phyloP scores from a whole-genome alignment of 2,113 vertebrate species.

The human (Homo sapiens) region GRCh38 chr2:79580001-79580500 shows the following conservation, averaged over 20 bases:
- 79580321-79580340: not conserved
- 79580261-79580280: not conserved
- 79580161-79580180: not conserved
- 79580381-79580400: not conserved
- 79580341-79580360: not conserved
- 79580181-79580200: not conserved
- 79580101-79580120: not conserved
- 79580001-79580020: not conserved
- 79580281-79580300: not conserved
- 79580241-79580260: not conserved
- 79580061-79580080: not conserved
- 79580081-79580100: not conserved
- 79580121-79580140: not conserved
- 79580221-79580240: not conserved
- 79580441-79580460: not conserved
- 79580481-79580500: not conserved
- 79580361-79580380: too few relatives aligned
- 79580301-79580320: not conserved
- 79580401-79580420: not conserved
- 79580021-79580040: not conserved
- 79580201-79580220: not conserved
- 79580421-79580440: not conserved
- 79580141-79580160: not conserved
- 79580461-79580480: not conserved
- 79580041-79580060: not conserved